Base-by-base conservation (phyloP, 2,797 vertebrate genomes). In the Helicolenus hilgendorfi region DNA sequence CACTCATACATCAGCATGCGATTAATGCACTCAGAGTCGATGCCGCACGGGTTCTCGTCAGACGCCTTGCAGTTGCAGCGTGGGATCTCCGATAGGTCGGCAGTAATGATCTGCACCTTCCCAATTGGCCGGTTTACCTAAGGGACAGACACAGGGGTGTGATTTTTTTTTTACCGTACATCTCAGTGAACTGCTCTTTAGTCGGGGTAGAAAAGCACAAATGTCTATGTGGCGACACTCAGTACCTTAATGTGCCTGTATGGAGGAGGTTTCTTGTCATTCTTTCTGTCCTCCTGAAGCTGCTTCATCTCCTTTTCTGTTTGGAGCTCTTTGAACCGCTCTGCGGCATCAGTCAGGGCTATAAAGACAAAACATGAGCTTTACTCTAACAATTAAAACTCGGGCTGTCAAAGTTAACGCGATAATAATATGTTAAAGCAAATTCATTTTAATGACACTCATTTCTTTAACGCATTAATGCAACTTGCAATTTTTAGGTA, bases 1-100 rank as follows among this genome's bases (percentile, higher is more conserved):
- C 99, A 99, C 93, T 99, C 99, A 4, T 99, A 99, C 73, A 99
- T 96, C 92, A 99, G 92, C 99, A 99, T 99, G 85, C 99, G 98
- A 81, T 99, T 99, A 91, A 99, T 99, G 95, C 99, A 99, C 94
- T 99, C 99, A 0, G 99, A 99, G 94, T 99, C 99, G 9, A 98
- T 94, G 71, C 99, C 98, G 0, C 99, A 99, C 0, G 99, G 99
- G 92, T 97, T 98, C 92, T 99, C 99, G 5, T 99, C 99, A 0
- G 98, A 96, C 7, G 97, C 98, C 84, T 99, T 99, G 90, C 99
- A 99, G 96, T 99, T 99, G 91, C 99, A 99, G 0, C 98, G 98
- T 0, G 99, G 99, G 53, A 99, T 98, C 96, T 99, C 99, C 0
- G 99, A 99, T 14, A 99, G 93, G 96, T 99, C 99, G 0, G 99